A percentile compares a stretch with the other conserved stretches of the same genome.
Conservation (phyloP, 1,140 invertebrate species). For the Temnothorax curvispinosus region DNA sequence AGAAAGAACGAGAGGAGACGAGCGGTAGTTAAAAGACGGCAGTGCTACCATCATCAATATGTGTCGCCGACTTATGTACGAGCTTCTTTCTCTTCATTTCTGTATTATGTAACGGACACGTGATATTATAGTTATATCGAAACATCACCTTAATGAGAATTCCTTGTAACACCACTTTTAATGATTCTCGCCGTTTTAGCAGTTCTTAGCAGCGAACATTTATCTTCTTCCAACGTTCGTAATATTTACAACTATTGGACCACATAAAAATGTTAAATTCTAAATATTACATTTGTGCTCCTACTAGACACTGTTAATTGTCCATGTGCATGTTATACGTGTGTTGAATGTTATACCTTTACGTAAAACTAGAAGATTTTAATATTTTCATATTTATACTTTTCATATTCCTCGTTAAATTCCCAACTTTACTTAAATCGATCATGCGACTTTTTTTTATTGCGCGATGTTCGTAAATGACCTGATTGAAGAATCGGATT, state of each 20-base stretch:
- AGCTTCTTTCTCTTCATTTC: constrained; percentile 64
- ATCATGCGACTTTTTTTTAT: not conserved
- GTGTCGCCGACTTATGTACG: constrained; percentile 72
- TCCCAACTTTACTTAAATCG: not conserved
- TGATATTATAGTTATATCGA: constrained; percentile 63
- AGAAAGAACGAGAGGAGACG: constrained; percentile 36
- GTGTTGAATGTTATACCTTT: not conserved
- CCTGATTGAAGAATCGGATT: not conserved
- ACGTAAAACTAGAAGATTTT: not conserved
- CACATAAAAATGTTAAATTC: not conserved
- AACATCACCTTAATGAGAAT: constrained; percentile 62
- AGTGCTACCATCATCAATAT: constrained; percentile 70
- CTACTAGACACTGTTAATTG: not conserved
- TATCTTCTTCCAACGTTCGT: constrained; percentile 25
- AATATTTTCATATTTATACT: not conserved
- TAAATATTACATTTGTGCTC: not conserved
- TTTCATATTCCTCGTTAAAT: not conserved
- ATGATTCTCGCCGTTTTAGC: constrained; percentile 57
- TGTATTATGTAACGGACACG: constrained; percentile 66
- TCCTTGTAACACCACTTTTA: constrained; percentile 58
- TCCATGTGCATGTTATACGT: not conserved
- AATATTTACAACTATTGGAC: not conserved
- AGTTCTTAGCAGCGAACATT: constrained; percentile 43
- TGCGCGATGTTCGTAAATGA: not conserved
- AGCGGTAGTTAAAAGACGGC: constrained; percentile 63